Conservation (phyloP, 2,797 vertebrate species). For the Lycodopsis pacificus region DNA sequence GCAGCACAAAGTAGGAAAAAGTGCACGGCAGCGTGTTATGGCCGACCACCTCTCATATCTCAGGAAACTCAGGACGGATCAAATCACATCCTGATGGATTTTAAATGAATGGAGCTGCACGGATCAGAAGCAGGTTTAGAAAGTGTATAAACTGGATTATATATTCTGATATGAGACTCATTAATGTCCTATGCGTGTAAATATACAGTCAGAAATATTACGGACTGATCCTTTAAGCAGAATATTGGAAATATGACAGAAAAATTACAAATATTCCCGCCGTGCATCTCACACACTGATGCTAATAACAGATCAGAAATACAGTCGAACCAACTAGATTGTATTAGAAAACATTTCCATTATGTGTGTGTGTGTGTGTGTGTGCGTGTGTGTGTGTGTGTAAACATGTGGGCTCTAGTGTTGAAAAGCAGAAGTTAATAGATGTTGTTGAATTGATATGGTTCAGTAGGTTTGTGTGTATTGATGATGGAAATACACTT, state of each 20-base stretch:
- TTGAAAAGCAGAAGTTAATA: conserved; percentile 27
- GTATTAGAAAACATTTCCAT: neutral
- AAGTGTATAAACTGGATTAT: no score
- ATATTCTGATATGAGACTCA: neutral
- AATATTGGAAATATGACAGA: neutral
- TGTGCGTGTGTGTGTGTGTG: conserved; percentile 9
- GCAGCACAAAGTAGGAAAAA: no score
- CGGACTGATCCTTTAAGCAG: neutral
- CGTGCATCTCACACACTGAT: neutral
- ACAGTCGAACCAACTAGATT: neutral
- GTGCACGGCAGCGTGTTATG: no score
- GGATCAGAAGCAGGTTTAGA: neutral
- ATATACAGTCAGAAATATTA: neutral
- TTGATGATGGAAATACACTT: neutral
- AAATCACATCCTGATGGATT: no score
- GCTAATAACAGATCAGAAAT: neutral
- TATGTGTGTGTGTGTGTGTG: neutral
- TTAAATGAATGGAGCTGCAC: neutral
- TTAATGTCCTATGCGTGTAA: neutral
- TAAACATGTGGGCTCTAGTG: conserved; percentile 5
- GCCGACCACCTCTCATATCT: no score
- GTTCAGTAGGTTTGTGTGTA: neutral
- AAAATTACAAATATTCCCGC: no score
- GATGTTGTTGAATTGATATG: conserved; percentile 26
- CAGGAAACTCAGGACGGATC: no score